Evolutionary conservation across 1,140 invertebrate genomes (phyloP).

Genomic region (Xylocopa sonorina): DNA sequence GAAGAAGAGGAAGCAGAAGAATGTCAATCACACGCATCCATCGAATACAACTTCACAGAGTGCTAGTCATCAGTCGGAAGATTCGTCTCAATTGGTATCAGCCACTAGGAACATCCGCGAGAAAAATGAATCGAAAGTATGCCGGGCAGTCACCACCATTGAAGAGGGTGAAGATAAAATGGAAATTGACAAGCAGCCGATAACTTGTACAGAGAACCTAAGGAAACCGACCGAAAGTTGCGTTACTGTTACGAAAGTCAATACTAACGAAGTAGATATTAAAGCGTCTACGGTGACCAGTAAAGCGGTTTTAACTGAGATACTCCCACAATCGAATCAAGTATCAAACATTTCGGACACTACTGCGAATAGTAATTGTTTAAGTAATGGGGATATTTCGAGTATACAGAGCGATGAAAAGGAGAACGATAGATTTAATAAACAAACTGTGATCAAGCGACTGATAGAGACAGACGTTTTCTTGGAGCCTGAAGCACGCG

Average conservation of each 20-base stretch:
- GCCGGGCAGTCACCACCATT: background rate
- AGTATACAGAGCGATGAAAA: slow-evolving; percentile 24
- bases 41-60: slow-evolving; percentile 9
- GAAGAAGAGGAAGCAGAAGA: slow-evolving; percentile 28
- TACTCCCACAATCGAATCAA: slow-evolving; percentile 41
- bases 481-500: slow-evolving; percentile 46
- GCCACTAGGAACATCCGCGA: slow-evolving; percentile 15
- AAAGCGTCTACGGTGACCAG: slow-evolving; percentile 6
- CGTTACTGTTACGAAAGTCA: slow-evolving; percentile 35
- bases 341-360: slow-evolving; percentile 54
- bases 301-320: slow-evolving; percentile 38
- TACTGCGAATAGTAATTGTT: slow-evolving; percentile 50
- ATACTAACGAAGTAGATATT: slow-evolving; percentile 31
- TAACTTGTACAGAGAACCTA: slow-evolving; percentile 7
- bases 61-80: slow-evolving; percentile 38
- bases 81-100: background rate
- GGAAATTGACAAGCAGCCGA: slow-evolving; percentile 5
- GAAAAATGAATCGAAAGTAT: slow-evolving; percentile 24
- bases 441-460: slow-evolving; percentile 66
- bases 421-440: slow-evolving; percentile 52
- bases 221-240: slow-evolving; percentile 20
- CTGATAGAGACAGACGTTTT: slow-evolving; percentile 51
- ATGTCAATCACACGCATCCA: background rate
- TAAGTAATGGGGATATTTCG: slow-evolving; percentile 39
- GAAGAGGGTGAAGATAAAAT: slow-evolving; percentile 1